These are phyloP conservation scores for Stenchaetothrips biformis DNA, from an alignment of 2,888 invertebrate species.

Conservation along the genomic window DNA sequence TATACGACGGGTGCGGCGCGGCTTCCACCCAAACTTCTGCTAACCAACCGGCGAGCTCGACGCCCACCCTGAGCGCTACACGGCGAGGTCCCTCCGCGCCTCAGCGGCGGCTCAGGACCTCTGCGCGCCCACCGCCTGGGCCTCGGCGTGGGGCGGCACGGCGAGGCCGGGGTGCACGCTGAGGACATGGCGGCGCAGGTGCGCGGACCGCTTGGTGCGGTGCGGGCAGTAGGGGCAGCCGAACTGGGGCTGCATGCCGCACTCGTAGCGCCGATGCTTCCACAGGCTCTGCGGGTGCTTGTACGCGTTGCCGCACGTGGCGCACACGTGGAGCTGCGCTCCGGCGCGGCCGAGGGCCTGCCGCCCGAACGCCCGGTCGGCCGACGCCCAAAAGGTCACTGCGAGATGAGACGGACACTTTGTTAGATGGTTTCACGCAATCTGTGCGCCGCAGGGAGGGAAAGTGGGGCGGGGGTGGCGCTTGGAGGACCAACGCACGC, in stretches of 20 bases:
- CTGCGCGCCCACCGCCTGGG: neutral
- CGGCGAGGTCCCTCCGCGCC: too few relatives aligned
- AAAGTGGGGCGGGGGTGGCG: neutral
- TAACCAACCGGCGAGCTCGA: too few relatives aligned
- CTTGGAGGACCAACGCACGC: neutral
- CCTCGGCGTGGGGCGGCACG: neutral
- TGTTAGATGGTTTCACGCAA: too few relatives aligned
- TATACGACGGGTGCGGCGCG: too few relatives aligned
- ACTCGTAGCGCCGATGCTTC: constrained; percentile 38
- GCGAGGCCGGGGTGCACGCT: constrained; percentile 35
- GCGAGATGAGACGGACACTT: too few relatives aligned
- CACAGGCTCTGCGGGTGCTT: constrained; percentile 35
- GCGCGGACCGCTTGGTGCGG: constrained; percentile 44
- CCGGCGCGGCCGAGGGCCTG: neutral
- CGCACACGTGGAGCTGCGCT: constrained; percentile 33
- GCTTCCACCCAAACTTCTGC: too few relatives aligned
- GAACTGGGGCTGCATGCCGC: constrained; percentile 49
- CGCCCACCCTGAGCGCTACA: too few relatives aligned
- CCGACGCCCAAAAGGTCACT: too few relatives aligned
- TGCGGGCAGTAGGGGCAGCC: constrained; percentile 48
- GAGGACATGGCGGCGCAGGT: constrained; percentile 41
- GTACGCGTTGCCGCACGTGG: constrained; percentile 37
- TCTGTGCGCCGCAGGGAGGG: neutral
- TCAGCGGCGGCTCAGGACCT: neutral
- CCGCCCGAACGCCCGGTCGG: too few relatives aligned